These are phyloP conservation scores for Hyposoter dolosus DNA, from an alignment of 2,888 invertebrate genomes.

Conservation along the genomic window DNA sequence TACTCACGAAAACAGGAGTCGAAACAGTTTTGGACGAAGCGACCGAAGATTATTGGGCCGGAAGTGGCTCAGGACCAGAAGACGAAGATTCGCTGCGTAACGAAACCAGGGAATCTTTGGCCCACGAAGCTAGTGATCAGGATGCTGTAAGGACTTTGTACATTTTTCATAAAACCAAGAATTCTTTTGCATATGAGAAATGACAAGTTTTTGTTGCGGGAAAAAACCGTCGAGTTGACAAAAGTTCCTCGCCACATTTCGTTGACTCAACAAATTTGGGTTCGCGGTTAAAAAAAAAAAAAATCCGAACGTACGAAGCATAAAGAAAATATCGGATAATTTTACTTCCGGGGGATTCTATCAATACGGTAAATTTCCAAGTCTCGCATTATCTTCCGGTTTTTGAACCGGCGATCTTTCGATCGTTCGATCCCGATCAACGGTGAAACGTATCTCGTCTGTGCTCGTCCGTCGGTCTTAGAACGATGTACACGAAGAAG, in stretches of 20 bases:
- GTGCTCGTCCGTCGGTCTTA: conserved; percentile 32
- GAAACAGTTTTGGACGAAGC: conserved; percentile 79
- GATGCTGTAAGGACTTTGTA: conserved; percentile 88
- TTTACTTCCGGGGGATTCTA: conserved; percentile 24
- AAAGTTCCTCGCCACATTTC: no score
- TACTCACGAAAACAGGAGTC: conserved; percentile 76
- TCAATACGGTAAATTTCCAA: conserved; percentile 31
- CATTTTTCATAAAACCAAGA: neutral
- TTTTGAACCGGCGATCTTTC: conserved; percentile 40
- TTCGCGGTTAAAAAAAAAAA: neutral
- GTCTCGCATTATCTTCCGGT: conserved; percentile 54
- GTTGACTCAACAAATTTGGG: neutral
- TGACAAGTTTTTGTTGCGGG: no score
- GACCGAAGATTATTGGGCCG: conserved; percentile 84
- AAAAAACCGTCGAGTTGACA: no score
- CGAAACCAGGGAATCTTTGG: conserved; percentile 90
- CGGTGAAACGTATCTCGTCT: conserved; percentile 30
- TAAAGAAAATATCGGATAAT: neutral
- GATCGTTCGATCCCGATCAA: conserved; percentile 68
- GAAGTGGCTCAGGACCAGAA: conserved; percentile 83
- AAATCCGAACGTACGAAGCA: neutral
- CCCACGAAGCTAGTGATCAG: conserved; percentile 91
- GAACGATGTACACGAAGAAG: conserved; percentile 27
- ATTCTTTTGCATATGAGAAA: neutral
- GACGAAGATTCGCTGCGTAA: conserved; percentile 84